These are phyloP conservation scores for Parazoanthus atlanticus DNA, from an alignment of 92 coral and sea anemone species.

Conservation along the genomic window DNA sequence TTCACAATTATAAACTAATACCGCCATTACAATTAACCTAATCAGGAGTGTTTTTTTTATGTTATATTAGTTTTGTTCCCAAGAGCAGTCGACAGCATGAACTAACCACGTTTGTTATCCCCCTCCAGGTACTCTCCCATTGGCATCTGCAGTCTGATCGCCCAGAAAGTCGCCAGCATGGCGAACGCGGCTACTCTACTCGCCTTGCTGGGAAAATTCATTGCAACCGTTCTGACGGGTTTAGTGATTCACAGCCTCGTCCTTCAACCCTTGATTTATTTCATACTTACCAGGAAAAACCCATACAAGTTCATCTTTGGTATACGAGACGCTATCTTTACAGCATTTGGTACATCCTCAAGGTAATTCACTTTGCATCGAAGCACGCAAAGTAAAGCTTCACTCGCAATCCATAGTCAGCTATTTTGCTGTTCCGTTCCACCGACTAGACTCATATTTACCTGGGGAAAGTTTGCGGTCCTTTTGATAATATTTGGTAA, in stretches of 20 bases:
- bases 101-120: no score
- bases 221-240: conserved; percentile 54
- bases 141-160: conserved; percentile 41
- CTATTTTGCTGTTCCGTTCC: no score
- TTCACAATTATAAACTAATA: no score
- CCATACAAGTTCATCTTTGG: conserved; percentile 51
- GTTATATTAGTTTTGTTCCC: no score
- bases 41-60: no score
- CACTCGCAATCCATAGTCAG: no score
- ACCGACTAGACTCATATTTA: no score
- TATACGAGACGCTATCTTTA: conserved; percentile 49
- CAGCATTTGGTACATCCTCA: conserved; percentile 55
- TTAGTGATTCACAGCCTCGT: conserved; percentile 46
- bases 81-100: no score
- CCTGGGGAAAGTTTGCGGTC: no score
- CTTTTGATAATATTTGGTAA: no score
- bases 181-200: conserved; percentile 29
- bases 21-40: no score
- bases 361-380: conserved; percentile 6
- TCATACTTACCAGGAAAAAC: conserved; percentile 38
- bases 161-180: conserved; percentile 48
- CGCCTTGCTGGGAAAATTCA: conserved; percentile 37
- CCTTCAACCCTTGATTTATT: conserved; percentile 42
- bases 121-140: conserved; percentile 20
- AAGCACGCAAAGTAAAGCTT: no score